Percentiles rank a stretch among this genome's conserved stretches.
Evolutionary conservation across 64 coral and sea anemone genomes (phyloP).

Genomic region (Dendronephthya gigantea): DNA sequence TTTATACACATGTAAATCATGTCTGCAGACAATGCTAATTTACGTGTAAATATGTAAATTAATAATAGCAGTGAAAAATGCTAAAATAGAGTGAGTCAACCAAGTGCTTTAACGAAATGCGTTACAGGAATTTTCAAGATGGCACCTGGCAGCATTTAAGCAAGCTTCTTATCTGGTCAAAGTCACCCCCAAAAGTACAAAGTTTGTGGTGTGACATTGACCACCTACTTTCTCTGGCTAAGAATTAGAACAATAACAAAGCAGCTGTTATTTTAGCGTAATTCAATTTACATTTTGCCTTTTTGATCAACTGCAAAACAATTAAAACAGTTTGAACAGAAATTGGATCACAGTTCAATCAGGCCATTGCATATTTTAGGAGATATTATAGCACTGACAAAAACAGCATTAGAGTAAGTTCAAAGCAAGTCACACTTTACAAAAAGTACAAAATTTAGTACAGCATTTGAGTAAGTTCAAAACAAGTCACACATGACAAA

Average conservation of each 20-base stretch:
- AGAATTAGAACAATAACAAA: neutral
- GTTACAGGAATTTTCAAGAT: neutral
- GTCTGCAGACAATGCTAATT: too few species aligned
- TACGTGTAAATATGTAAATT: too few species aligned
- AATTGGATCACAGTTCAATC: neutral
- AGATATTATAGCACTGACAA: neutral
- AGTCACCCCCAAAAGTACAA: neutral
- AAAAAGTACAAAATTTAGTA: too few species aligned
- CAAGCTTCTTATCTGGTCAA: neutral
- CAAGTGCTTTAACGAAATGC: neutral
- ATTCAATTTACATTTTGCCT: neutral
- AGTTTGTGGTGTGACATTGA: neutral
- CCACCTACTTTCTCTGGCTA: neutral
- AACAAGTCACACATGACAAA: neutral
- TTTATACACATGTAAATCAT: too few species aligned
- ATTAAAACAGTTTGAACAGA: neutral
- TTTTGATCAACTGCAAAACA: neutral
- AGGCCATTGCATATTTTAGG: neutral
- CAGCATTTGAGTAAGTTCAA: too few species aligned
- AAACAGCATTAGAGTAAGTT: neutral
- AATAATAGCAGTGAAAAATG: too few species aligned
- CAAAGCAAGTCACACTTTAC: too few species aligned
- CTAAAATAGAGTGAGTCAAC: neutral
- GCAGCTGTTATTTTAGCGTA: neutral
- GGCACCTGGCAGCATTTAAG: neutral